Base-by-base conservation (phyloP, 2,797 vertebrate species). In the Chloroceryle inda region DNA sequence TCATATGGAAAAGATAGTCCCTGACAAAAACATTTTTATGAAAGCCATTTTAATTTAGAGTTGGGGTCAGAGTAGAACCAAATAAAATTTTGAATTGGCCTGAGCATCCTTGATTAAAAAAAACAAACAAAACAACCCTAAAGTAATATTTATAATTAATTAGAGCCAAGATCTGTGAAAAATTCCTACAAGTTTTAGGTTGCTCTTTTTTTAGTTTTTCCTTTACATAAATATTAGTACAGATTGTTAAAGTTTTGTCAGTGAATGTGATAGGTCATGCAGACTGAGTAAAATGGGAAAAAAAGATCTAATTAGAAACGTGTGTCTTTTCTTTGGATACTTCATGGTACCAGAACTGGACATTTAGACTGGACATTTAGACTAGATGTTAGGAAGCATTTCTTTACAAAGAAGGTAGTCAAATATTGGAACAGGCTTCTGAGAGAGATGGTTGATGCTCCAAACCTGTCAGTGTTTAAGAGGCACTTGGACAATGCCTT, bases 11-110 rank as follows among this genome's bases (percentile, higher is more conserved):
- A 94, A 75, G 5, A 26, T 49, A 52, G 27, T 37, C 29, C 7
- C 19, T 42, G 12, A 76, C 9, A 47, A 52, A 75, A 85, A 8
- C 1, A 11, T 18, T 90, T 85, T 71, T 59, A 80, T 22, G 12
- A 61, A 53, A 9, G 18, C 19, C 7, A 26, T 61, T 53, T 76
- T 53, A 44, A 56, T 72, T 77, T 47, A 77, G 31, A 55, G 44
- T 29, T 62, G 6, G 31, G 2, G 24, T 71, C 19, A 50, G 24
- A 52, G 9, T 35, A 20, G 17, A 86, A 59, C 2, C 7, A 80
- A 62, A 45, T 1, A 53, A 73, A 68, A 29, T 61, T 31, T 58
- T 45, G 12, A 64, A 40, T 13, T 53, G 0, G 0, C 1, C 7
- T 61, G 12, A 20, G 4, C 29, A 31, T 58, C 7, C 15, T 64